A percentile compares a stretch with the other conserved stretches of the same genome.
phyloP scores from a whole-genome alignment of 2,797 vertebrate genomes.

The Tragopan temminckii region DNA sequence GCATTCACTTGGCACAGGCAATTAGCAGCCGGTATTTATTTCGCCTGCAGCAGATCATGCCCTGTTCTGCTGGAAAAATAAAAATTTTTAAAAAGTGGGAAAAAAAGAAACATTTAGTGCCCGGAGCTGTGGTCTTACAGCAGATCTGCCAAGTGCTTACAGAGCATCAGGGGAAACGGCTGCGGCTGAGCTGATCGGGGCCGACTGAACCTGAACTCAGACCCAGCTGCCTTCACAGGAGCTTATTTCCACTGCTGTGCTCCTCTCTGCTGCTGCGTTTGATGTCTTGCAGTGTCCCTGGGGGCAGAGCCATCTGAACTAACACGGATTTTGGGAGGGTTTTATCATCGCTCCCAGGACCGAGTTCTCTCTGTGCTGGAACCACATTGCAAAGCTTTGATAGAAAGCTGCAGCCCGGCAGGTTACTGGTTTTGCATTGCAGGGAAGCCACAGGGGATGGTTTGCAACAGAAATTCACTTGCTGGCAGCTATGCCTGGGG shows the following conservation, averaged over 20 bases:
- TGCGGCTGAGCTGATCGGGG: neutral
- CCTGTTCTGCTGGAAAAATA: neutral
- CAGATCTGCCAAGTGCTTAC: neutral
- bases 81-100: neutral
- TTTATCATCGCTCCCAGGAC: neutral
- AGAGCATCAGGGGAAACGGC: neutral
- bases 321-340: neutral
- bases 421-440: neutral
- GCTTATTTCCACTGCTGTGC: neutral
- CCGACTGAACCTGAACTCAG: neutral
- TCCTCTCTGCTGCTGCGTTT: neutral
- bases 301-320: neutral
- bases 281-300: neutral
- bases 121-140: neutral
- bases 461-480: neutral
- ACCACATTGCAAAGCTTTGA: neutral
- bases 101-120: neutral
- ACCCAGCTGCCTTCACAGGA: neutral
- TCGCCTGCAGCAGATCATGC: neutral
- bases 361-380: neutral
- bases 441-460: neutral
- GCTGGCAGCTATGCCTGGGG: neutral
- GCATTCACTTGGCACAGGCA: neutral
- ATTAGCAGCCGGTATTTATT: neutral
- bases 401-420: neutral